Conservation (phyloP, 2,888 invertebrate genomes). For the Thecocarcelia acutangulata region DNA sequence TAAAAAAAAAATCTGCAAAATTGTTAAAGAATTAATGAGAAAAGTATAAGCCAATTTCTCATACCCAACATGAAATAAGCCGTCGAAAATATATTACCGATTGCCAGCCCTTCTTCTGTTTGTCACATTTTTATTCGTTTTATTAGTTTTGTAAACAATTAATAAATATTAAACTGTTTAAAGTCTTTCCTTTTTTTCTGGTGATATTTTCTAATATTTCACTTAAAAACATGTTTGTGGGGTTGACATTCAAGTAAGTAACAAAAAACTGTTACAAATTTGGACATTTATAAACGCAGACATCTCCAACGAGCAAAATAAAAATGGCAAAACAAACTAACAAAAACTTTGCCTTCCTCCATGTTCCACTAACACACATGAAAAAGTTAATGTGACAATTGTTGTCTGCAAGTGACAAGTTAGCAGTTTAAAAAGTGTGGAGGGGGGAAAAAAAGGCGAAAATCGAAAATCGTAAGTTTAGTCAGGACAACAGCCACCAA, state of each 20-base stretch:
- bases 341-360: background rate
- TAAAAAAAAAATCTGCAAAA: background rate
- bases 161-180: constrained; percentile 11
- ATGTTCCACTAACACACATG: constrained; percentile 29
- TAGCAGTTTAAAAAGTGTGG: constrained; percentile 35
- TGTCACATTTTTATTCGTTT: background rate
- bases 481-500: constrained; percentile 28
- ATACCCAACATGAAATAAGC: background rate
- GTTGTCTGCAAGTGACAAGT: constrained; percentile 58
- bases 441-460: background rate
- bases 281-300: constrained; percentile 40
- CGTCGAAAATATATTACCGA: background rate
- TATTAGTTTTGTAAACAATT: constrained; percentile 4
- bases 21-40: no score
- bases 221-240: constrained; percentile 7
- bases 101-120: background rate
- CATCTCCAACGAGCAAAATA: constrained; percentile 5
- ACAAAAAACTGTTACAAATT: constrained; percentile 11
- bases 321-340: background rate
- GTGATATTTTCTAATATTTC: background rate
- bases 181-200: background rate
- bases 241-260: background rate
- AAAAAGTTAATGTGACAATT: constrained; percentile 62
- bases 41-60: no score
- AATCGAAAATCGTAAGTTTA: constrained; percentile 42